phyloP scores from a whole-genome alignment of 2,113 vertebrate genomes.

The Spilogale gracilis region DNA sequence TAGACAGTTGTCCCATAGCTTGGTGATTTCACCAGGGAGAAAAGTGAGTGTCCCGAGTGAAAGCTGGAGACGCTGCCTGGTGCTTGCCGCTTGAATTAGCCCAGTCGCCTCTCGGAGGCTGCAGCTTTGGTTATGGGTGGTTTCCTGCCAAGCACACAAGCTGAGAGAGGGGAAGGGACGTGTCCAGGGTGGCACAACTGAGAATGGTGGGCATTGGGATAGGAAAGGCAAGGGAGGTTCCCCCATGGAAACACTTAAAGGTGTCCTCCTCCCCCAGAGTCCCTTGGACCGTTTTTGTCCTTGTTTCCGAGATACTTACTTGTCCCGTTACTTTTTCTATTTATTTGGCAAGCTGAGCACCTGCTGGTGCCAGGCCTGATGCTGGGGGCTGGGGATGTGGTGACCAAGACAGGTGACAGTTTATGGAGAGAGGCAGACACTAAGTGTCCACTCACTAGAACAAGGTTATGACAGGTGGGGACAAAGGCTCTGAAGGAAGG shows the following conservation, averaged over 20 bases:
- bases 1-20: background rate
- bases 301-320: background rate
- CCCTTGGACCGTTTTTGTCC: background rate
- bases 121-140: background rate
- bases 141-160: background rate
- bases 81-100: fast-evolving
- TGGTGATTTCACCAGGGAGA: background rate
- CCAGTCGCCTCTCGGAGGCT: background rate
- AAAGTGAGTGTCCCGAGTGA: background rate
- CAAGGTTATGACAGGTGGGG: background rate
- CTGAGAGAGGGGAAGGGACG: background rate
- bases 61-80: background rate
- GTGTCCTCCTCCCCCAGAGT: background rate
- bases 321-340: background rate
- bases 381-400: background rate
- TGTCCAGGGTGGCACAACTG: background rate
- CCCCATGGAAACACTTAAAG: background rate
- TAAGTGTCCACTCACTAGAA: background rate
- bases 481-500: background rate
- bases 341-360: slow-evolving; percentile 22
- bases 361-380: background rate
- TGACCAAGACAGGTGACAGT: background rate
- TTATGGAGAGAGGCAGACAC: slow-evolving; percentile 32
- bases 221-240: background rate
- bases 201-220: background rate